A percentile compares a stretch with the other conserved stretches of the same genome.
Evolutionary conservation across 2,888 invertebrate species (phyloP).

Genomic region (Drosophila aldrichi): DNA sequence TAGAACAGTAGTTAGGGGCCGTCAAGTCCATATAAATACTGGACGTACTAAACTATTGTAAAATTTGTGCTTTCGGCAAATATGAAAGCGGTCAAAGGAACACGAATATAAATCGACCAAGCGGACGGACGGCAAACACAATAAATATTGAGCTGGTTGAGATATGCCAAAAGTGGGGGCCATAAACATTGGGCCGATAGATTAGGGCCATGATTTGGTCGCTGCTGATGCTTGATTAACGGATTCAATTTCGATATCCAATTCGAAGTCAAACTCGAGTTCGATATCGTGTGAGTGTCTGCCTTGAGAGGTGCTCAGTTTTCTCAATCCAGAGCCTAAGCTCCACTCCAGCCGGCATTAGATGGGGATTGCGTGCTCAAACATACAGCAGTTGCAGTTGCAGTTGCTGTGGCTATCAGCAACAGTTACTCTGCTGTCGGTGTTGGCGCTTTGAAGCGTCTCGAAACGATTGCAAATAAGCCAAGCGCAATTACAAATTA

Average conservation of each 20-base stretch:
- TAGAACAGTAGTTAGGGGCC: conserved; percentile 60
- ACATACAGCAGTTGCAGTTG: conserved; percentile 50
- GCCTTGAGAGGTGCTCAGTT: conserved; percentile 31
- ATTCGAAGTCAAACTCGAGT: conserved; percentile 36
- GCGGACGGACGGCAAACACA: conserved; percentile 39
- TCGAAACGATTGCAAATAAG: conserved; percentile 50
- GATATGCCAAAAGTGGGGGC: conserved; percentile 69
- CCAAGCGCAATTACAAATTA: conserved; percentile 64
- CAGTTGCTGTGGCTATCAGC: conserved; percentile 42
- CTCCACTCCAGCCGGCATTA: conserved; percentile 74
- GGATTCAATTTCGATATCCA: conserved; percentile 32
- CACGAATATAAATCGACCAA: conserved; percentile 26
- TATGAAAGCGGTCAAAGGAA: conserved; percentile 62
- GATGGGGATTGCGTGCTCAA: conserved; percentile 70
- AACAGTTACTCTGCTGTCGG: conserved; percentile 54
- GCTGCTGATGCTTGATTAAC: conserved; percentile 64
- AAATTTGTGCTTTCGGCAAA: conserved; percentile 74
- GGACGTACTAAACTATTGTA: conserved; percentile 52
- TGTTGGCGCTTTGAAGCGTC: conserved; percentile 59
- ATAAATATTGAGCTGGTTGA: conserved; percentile 62
- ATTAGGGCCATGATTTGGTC: conserved; percentile 77
- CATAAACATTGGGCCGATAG: conserved; percentile 66
- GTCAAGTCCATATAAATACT: conserved; percentile 13
- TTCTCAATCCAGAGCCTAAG: conserved; percentile 45
- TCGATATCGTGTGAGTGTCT: conserved; percentile 12